Evolutionary conservation across 2,888 invertebrate species (phyloP).

Genomic region (Meloe dianella): DNA sequence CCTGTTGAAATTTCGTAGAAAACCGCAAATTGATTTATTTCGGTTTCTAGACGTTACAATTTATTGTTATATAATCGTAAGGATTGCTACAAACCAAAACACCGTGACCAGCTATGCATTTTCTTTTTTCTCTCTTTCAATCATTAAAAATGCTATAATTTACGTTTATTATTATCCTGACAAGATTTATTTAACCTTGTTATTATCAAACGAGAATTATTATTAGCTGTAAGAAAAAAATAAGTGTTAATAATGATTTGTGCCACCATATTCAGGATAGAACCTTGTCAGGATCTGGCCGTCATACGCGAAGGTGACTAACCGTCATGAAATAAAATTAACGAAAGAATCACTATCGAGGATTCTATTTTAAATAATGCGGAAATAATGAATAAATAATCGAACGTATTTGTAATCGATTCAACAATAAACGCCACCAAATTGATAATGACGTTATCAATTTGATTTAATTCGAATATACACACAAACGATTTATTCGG

Average conservation of each 20-base stretch:
- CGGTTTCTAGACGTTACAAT: neutral
- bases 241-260: neutral
- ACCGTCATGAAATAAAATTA: neutral
- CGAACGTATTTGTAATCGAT: constrained; percentile 22
- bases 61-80: neutral
- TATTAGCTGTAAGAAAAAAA: no score
- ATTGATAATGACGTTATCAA: neutral
- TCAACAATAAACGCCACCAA: neutral
- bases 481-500: neutral
- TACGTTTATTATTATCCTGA: neutral
- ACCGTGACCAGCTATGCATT: neutral
- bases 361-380: constrained; percentile 12
- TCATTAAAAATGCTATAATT: neutral
- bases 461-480: neutral
- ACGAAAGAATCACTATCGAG: no score
- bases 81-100: neutral
- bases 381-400: constrained; percentile 40
- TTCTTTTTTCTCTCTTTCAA: neutral
- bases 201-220: neutral
- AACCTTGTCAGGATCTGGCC: neutral
- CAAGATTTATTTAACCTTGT: constrained; percentile 1
- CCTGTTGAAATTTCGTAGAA: constrained; percentile 27
- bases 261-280: neutral
- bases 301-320: neutral
- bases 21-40: constrained; percentile 35